These are phyloP conservation scores for Drosophila lini DNA, from an alignment of 1,140 invertebrate species.

Conservation along the genomic window DNA sequence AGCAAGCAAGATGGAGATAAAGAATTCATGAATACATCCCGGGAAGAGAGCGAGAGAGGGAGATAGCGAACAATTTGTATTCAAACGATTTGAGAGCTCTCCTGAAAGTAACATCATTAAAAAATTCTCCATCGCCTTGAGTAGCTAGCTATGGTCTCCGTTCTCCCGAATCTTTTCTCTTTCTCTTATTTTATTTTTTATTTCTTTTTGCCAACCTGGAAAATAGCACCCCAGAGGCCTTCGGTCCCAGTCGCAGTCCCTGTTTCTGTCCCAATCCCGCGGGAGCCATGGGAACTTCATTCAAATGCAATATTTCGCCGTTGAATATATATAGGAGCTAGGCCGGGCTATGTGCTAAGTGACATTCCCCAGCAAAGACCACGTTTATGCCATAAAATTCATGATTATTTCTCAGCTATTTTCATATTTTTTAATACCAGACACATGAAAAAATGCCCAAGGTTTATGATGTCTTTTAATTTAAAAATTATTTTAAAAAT, in stretches of 20 bases:
- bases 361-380: slow-evolving; percentile 18
- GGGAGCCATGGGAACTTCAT: slow-evolving; percentile 18
- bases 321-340: slow-evolving; percentile 10
- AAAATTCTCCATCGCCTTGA: slow-evolving; percentile 48
- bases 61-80: slow-evolving; percentile 60
- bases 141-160: slow-evolving; percentile 20
- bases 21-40: slow-evolving; percentile 69
- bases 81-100: slow-evolving; percentile 63
- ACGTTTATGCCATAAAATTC: slow-evolving; percentile 28
- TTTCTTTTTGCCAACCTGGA: slow-evolving; percentile 2
- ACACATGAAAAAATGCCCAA: background rate
- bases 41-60: background rate
- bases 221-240: slow-evolving; percentile 33
- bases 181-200: background rate
- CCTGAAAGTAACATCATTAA: slow-evolving; percentile 54
- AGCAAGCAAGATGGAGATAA: slow-evolving; percentile 59
- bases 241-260: slow-evolving; percentile 10
- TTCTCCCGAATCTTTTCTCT: slow-evolving; percentile 8
- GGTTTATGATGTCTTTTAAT: background rate
- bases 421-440: background rate
- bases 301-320: slow-evolving; percentile 43
- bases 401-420: slow-evolving; percentile 11
- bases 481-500: background rate
- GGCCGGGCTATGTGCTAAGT: background rate
- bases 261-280: slow-evolving; percentile 21